Base-by-base conservation (phyloP, 2,113 vertebrate genomes). In the Sciurus niger region DNA sequence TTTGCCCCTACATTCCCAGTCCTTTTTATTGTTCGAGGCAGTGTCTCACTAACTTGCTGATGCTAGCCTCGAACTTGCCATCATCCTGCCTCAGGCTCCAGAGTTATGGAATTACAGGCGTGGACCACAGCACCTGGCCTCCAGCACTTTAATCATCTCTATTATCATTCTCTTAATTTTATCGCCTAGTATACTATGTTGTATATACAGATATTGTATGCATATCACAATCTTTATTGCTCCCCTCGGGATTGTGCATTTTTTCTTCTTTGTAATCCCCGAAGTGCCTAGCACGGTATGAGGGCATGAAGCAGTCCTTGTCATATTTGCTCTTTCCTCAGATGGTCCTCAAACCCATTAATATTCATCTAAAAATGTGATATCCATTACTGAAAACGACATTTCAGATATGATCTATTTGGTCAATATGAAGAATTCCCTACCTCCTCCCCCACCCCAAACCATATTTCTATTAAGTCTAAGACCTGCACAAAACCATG, bases 291-390 rank as follows among this genome's bases (percentile, higher is more conserved):
- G 65, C 6, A 58, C 24, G 24, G 17, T 34, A 60, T 40, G 63
- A 37, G 32, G 22, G 10, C 65, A 65, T 20, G 58, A 67, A 83
- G 68, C 63, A 86, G 51, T 77, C 68, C 24, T 77, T 77, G 63
- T 55, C 55, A 22, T 51, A 63, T 93, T 58, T 70, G 77, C 30
- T 55, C 25, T 32, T 73, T 92, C 40, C 72, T 73, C 48, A 72
- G 78, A 53, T 76, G 63, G 16, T 74, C 46, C n/a, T 83, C 13
- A 53, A 80, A 14, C 30, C 77, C 63, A 30, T 78, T 43, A 58
- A 68, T 10, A 43, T 9, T 53, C 37, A 65, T 84, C 40, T 90
- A 53, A 93, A 96, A 92, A 86, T 8, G 67, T 73, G 83, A 82
- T 72, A 82, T 22, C 67, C n/a, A 22, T 72, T 46, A 79, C 4